phyloP scores from a whole-genome alignment of 2,113 vertebrate species.

The Macaca nemestrina region DNA sequence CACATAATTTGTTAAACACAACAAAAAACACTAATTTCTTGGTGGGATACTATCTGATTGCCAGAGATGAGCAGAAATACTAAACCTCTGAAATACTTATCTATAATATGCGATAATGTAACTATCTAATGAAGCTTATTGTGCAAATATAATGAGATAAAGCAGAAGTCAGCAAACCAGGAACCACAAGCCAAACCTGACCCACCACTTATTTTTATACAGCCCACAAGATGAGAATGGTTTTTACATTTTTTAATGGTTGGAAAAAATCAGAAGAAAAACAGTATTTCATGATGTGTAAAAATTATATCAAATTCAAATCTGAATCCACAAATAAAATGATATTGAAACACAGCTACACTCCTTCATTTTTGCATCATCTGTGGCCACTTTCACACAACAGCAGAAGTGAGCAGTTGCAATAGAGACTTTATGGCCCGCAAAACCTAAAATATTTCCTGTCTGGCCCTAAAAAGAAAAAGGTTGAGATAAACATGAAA shows the following conservation, averaged over 20 bases:
- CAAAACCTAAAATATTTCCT: neutral
- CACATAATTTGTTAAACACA: neutral
- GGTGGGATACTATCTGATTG: neutral
- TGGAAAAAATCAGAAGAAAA: neutral
- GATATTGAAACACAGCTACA: neutral
- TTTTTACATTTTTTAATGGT: conserved; percentile 15
- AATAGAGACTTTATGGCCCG: neutral
- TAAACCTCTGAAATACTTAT: neutral
- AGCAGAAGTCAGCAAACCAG: neutral
- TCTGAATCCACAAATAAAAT: neutral
- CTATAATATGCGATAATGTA: neutral
- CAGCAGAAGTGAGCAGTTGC: neutral
- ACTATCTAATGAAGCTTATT: neutral
- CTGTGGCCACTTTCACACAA: neutral
- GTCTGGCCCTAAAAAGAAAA: neutral
- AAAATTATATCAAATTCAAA: conserved; percentile 30
- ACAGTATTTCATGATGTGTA: neutral
- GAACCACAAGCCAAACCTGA: neutral
- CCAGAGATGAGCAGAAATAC: neutral
- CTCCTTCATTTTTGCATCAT: neutral
- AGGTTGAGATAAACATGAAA: neutral
- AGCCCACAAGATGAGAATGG: neutral
- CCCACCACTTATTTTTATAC: neutral
- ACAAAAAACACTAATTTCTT: neutral
- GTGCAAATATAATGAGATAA: neutral